phyloP scores from a whole-genome alignment of 1,140 invertebrate genomes.

The Hylaeus volcanicus region DNA sequence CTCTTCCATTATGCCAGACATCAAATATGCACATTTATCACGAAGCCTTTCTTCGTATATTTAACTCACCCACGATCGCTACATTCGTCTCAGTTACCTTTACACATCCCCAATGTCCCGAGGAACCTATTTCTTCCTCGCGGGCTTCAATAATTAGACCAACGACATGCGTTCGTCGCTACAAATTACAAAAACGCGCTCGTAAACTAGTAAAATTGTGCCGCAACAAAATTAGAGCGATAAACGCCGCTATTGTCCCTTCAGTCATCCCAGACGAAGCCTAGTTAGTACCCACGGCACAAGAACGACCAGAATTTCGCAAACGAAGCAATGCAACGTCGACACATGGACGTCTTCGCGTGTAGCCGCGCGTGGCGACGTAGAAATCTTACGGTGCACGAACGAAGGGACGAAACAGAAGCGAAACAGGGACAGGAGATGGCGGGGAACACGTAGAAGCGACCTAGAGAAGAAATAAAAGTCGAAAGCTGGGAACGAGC shows the following conservation, averaged over 20 bases:
- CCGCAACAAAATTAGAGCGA: background rate
- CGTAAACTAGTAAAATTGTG: no score
- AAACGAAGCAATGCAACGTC: background rate
- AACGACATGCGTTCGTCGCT: background rate
- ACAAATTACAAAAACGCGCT: no score
- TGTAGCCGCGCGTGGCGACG: background rate
- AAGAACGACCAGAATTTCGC: background rate
- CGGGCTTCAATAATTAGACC: no score
- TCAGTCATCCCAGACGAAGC: background rate
- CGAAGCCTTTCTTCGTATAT: no score
- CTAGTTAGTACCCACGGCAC: background rate
- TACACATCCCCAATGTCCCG: no score
- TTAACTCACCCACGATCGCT: no score
- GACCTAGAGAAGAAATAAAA: conserved; percentile 44
- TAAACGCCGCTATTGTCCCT: background rate
- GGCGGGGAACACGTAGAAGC: conserved; percentile 15
- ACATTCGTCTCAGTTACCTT: no score
- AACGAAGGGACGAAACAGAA: conserved; percentile 8
- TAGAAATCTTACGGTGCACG: background rate
- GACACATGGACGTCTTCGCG: background rate
- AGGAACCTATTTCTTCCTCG: no score
- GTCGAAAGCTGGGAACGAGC: conserved; percentile 43
- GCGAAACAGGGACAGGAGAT: background rate
- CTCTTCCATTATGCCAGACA: no score
- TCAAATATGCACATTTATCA: no score